Evolutionary conservation across 1,140 invertebrate genomes (phyloP).

Genomic region (Maconellicoccus hirsutus): DNA sequence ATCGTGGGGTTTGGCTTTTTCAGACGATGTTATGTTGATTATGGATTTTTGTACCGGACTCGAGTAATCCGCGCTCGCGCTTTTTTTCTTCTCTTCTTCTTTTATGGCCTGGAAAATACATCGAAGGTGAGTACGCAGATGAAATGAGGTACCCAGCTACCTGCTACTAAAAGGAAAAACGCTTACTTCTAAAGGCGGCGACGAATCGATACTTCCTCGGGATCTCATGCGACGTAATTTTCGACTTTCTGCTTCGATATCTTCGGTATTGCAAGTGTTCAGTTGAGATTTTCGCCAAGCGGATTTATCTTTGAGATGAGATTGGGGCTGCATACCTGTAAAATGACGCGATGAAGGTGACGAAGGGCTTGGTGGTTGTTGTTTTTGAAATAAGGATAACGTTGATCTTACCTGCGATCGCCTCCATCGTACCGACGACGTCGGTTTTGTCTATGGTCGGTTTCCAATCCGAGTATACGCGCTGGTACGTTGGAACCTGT

Average conservation of each 20-base stretch:
- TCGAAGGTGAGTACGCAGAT: too few relatives aligned
- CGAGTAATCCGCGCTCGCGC: background rate
- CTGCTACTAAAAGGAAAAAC: too few relatives aligned
- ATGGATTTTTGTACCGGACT: background rate
- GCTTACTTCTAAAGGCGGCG: conserved; percentile 38
- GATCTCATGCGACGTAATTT: conserved; percentile 41
- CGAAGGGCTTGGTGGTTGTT: conserved; percentile 18
- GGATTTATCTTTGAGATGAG: conserved; percentile 55
- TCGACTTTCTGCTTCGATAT: conserved; percentile 36
- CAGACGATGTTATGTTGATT: background rate
- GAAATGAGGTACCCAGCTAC: too few relatives aligned
- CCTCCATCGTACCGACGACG: conserved; percentile 70
- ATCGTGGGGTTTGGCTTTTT: conserved; percentile 26
- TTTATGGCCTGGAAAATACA: conserved; percentile 40
- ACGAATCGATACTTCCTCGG: conserved; percentile 37
- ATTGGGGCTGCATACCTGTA: conserved; percentile 56
- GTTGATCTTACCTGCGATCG: conserved; percentile 62
- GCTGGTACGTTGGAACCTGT: conserved; percentile 38
- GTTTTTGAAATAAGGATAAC: background rate
- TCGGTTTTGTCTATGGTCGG: conserved; percentile 68
- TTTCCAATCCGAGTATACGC: conserved; percentile 64
- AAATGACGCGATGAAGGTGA: too few relatives aligned
- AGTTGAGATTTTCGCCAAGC: conserved; percentile 61
- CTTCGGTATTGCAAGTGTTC: conserved; percentile 51
- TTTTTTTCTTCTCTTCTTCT: conserved; percentile 39